phyloP scores from a whole-genome alignment of 1,140 invertebrate species.

The Musca vetustissima region DNA sequence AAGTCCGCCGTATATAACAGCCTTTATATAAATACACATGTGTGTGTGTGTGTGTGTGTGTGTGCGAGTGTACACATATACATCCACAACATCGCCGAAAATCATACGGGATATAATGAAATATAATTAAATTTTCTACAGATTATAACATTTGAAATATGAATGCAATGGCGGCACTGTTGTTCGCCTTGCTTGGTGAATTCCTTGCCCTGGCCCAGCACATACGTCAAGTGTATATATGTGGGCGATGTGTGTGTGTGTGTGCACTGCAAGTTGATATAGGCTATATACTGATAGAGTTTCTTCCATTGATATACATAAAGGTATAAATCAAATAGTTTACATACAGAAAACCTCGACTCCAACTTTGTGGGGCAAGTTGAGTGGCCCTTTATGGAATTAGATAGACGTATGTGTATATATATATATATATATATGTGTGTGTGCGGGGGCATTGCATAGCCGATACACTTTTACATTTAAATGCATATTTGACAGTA shows the following conservation, averaged over 20 bases:
- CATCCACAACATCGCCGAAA: background rate
- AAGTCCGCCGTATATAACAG: too few species aligned
- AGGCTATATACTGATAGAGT: background rate
- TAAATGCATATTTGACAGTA: slow-evolving; percentile 23
- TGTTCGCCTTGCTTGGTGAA: background rate
- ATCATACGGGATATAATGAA: slow-evolving; percentile 11
- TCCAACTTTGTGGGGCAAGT: background rate
- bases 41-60: background rate
- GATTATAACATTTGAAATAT: slow-evolving; percentile 24
- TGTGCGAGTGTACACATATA: background rate
- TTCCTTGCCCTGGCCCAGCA: too few species aligned
- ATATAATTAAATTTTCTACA: slow-evolving; percentile 22
- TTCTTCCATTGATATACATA: too few species aligned
- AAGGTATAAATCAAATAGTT: slow-evolving; percentile 20
- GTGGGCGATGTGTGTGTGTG: background rate
- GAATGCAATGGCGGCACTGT: background rate
- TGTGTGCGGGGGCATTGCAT: too few species aligned
- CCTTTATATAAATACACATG: background rate
- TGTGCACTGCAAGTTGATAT: background rate
- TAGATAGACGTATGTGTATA: slow-evolving; percentile 4
- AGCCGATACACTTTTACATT: background rate
- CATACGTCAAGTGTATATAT: background rate
- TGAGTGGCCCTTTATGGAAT: slow-evolving; percentile 23
- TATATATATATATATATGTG: too few species aligned
- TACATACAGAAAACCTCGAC: background rate